These are phyloP conservation scores for Byasa hedistus DNA, from an alignment of 2,888 invertebrate species.

Conservation along the genomic window DNA sequence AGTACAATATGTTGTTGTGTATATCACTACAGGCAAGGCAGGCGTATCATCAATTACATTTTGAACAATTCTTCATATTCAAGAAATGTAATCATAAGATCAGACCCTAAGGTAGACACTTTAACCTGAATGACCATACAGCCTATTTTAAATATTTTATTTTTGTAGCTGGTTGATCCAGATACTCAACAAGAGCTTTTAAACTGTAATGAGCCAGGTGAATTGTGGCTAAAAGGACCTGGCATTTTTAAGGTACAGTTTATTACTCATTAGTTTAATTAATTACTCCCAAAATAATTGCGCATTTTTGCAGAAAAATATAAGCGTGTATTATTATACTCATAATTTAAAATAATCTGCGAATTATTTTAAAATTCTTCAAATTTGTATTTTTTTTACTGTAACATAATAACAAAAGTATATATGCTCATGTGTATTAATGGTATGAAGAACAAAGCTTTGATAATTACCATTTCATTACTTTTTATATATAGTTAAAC, in stretches of 20 bases:
- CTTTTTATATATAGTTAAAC: too few species aligned
- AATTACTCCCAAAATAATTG: neutral
- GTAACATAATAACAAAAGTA: too few species aligned
- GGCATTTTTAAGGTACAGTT: conserved; percentile 62
- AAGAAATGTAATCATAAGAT: too few species aligned
- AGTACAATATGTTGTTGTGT: too few species aligned
- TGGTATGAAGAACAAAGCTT: neutral
- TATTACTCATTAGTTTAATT: neutral
- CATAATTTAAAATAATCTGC: neutral
- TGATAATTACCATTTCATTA: neutral
- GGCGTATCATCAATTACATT: too few species aligned
- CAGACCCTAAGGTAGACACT: too few species aligned
- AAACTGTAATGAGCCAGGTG: conserved; percentile 70
- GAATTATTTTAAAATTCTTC: too few species aligned
- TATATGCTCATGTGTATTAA: neutral
- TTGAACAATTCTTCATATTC: too few species aligned
- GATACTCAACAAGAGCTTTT: conserved; percentile 62
- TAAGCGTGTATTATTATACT: neutral
- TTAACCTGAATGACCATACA: too few species aligned
- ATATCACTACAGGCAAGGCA: too few species aligned
- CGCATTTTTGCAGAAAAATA: neutral
- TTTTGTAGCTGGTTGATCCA: conserved; percentile 61
- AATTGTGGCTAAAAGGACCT: conserved; percentile 73
- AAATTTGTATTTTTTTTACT: too few species aligned
- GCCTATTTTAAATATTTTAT: neutral